Base-by-base conservation (phyloP, 1,140 invertebrate species). In the Drosophila obscura region DNA sequence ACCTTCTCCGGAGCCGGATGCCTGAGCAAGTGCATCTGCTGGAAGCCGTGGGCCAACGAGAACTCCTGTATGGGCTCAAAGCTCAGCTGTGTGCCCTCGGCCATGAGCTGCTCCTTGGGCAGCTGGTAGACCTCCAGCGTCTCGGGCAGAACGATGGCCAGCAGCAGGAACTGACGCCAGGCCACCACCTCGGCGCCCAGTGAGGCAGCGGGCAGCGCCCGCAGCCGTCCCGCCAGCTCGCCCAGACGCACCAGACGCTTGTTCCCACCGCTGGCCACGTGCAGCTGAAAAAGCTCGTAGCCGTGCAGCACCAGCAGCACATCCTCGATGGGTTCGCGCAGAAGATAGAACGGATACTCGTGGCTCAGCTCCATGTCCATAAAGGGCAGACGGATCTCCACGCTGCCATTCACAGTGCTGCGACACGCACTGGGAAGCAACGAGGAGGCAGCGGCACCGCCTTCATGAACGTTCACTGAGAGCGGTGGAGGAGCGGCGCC, bases 51-150 rank as follows among this genome's bases (percentile, higher is more conserved):
- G 0, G 62, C 46, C 35, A 90, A 15, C 0, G 73, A 60, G n/a
- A 91, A 77, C 46, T 91, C 77, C 60, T 91, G 90, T 31, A 91
- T 73, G 6, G 82, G 85, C 35, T 80, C 72, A 16, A 80, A 80
- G 11, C 45, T 51, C 7, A 69, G 44, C 7, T 75, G 76, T 2
- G 1, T 55, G 2, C 16, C 62, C 9, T 66, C 58, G 31, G 62
- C 39, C 28, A 67, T 48, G 0, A 88, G 49, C n/a, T 69, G 24
- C 13, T 55, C 62, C 15, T 62, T 63, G 7, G 75, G 44, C 41
- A 91, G 56, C 28, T 91, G 90, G 64, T 90, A 91, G 1, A 91
- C 59, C 57, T 90, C 83, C 41, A 91, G 39, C 0, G 67, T 71
- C 0, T 91, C 78, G 2, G 74, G 73, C 2, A 85, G 65, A 1